Conservation (phyloP, 2,113 vertebrate species). For the Epinephelus lanceolatus region DNA sequence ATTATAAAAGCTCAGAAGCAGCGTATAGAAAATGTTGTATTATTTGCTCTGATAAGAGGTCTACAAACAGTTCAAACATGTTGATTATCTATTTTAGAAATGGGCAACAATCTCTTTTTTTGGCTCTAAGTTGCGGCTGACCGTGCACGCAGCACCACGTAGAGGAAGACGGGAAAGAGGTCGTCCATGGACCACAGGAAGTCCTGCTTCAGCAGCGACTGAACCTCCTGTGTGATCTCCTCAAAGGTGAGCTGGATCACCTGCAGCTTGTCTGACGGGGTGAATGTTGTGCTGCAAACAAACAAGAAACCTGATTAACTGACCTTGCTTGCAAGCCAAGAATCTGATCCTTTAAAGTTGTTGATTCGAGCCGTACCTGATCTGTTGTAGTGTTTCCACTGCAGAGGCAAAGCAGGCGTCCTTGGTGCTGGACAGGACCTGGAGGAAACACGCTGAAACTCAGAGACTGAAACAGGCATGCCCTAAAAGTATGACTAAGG, state of each 20-base stretch:
- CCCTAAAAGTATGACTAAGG: too few relatives aligned
- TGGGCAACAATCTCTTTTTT: too few relatives aligned
- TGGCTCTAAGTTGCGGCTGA: slow-evolving; percentile 61
- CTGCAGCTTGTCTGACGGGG: slow-evolving; percentile 96
- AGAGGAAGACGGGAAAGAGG: slow-evolving; percentile 97
- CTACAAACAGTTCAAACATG: too few relatives aligned
- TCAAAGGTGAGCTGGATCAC: slow-evolving; percentile 98
- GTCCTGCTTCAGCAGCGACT: slow-evolving; percentile 90
- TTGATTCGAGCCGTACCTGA: slow-evolving; percentile 86
- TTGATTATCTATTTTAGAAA: too few relatives aligned
- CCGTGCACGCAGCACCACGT: slow-evolving; percentile 97
- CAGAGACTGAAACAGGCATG: not conserved
- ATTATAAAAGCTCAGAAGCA: not conserved
- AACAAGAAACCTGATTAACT: not conserved
- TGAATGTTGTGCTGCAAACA: slow-evolving; percentile 93
- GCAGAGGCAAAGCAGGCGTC: slow-evolving; percentile 95
- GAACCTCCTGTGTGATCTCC: slow-evolving; percentile 95
- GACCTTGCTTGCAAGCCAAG: too few relatives aligned
- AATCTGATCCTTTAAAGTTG: not conserved
- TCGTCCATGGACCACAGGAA: slow-evolving; percentile 99
- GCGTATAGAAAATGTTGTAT: too few relatives aligned
- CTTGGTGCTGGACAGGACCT: slow-evolving; percentile 93
- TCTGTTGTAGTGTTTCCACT: slow-evolving; percentile 96
- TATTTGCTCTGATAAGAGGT: too few relatives aligned
- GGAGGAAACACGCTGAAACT: slow-evolving; percentile 4